Evolutionary conservation across 2,797 vertebrate genomes (phyloP).

Genomic region (Helicolenus hilgendorfi): DNA sequence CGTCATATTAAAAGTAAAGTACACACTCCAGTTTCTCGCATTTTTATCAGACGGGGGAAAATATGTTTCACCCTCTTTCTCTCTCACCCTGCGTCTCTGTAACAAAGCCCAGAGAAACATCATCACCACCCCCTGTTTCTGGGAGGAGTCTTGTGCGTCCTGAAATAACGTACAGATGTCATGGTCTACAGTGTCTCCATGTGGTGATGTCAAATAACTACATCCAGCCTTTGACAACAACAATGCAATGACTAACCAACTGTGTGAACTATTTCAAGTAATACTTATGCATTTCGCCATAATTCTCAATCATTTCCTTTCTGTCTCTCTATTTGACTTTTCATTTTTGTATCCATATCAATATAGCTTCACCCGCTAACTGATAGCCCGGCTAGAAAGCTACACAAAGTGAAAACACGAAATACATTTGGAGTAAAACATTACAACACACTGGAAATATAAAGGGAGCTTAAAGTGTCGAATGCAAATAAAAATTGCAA

Average conservation of each 20-base stretch:
- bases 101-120: conserved; percentile 10
- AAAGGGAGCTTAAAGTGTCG: not conserved
- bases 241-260: not conserved
- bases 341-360: too few relatives aligned
- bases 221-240: not conserved
- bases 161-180: not conserved
- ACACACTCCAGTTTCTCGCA: not conserved
- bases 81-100: conserved; percentile 11
- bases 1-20: not conserved
- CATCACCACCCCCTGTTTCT: not conserved
- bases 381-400: not conserved
- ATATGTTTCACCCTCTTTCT: not conserved
- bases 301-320: too few relatives aligned
- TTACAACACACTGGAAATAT: not conserved
- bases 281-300: not conserved
- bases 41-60: not conserved
- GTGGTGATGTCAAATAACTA: not conserved
- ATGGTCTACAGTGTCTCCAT: conserved; percentile 51
- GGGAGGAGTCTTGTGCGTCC: conserved; percentile 18
- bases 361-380: not conserved
- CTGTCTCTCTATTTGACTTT: not conserved
- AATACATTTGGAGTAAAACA: not conserved
- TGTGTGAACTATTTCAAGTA: not conserved
- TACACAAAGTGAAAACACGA: not conserved
- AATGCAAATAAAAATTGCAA: too few relatives aligned